These are phyloP conservation scores for Heteromurus nitidus DNA, from an alignment of 2,888 invertebrate genomes.

Conservation along the genomic window DNA sequence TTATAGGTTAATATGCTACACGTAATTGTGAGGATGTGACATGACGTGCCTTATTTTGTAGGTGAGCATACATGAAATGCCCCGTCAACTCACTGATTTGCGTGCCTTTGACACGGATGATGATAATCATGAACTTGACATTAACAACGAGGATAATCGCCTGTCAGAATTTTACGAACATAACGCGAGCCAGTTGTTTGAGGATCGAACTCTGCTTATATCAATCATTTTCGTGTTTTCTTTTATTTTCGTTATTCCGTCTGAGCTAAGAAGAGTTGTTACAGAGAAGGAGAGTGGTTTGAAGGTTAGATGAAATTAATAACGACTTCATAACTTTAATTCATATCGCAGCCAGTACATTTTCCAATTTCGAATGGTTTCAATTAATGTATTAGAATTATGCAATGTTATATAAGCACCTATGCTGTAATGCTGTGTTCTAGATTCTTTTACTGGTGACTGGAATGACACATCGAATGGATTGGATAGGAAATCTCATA, in stretches of 20 bases:
- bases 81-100: too few species aligned
- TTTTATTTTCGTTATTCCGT: constrained; percentile 36
- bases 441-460: constrained; percentile 38
- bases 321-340: too few species aligned
- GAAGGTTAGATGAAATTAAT: too few species aligned
- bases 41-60: too few species aligned
- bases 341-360: too few species aligned
- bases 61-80: constrained; percentile 25
- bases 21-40: background rate
- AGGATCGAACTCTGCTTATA: background rate
- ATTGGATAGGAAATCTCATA: constrained; percentile 43
- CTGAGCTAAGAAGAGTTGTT: constrained; percentile 35
- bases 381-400: background rate
- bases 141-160: too few species aligned
- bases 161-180: too few species aligned
- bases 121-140: too few species aligned
- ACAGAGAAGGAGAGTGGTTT: constrained; percentile 46
- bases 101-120: too few species aligned
- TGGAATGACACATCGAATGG: constrained; percentile 53
- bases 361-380: background rate
- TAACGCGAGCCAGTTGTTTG: too few species aligned
- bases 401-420: background rate
- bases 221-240: constrained; percentile 26
- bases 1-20: too few species aligned
- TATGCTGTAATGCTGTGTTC: background rate